Conservation (phyloP, 2,888 invertebrate genomes). For the Sinelater perroti region DNA sequence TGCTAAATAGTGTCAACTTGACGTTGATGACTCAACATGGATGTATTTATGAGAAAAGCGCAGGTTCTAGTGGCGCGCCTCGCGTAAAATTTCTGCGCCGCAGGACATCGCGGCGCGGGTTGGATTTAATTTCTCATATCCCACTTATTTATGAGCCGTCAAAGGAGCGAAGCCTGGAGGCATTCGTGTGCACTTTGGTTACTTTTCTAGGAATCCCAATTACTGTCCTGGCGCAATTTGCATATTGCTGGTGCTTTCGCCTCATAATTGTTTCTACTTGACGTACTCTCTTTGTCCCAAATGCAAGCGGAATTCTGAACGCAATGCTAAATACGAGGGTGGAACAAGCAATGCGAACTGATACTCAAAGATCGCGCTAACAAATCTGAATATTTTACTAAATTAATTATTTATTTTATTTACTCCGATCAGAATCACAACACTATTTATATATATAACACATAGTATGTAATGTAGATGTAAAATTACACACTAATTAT, state of each 20-base stretch:
- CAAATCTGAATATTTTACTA: too few species aligned
- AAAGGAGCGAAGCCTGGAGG: conserved; percentile 8
- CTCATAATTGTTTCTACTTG: too few species aligned
- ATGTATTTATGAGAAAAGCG: conserved; percentile 3
- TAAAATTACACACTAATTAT: too few species aligned
- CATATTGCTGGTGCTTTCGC: conserved; percentile 8
- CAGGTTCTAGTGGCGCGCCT: neutral
- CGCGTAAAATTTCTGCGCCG: neutral
- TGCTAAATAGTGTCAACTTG: neutral
- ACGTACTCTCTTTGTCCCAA: too few species aligned
- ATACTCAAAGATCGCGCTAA: too few species aligned
- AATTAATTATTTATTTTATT: too few species aligned
- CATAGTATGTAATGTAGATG: too few species aligned
- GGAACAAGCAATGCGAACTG: too few species aligned
- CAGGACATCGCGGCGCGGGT: neutral
- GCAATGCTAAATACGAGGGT: too few species aligned
- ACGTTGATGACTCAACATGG: conserved; percentile 6
- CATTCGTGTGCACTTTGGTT: conserved; percentile 2
- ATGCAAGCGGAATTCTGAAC: too few species aligned
- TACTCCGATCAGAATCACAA: too few species aligned
- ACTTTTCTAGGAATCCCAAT: conserved; percentile 6
- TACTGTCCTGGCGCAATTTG: conserved; percentile 6
- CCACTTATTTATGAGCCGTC: conserved; percentile 9
- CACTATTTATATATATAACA: too few species aligned
- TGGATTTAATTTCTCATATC: conserved; percentile 10